Conservation (phyloP, 2,888 invertebrate genomes). For the Leptinotarsa juncta region DNA sequence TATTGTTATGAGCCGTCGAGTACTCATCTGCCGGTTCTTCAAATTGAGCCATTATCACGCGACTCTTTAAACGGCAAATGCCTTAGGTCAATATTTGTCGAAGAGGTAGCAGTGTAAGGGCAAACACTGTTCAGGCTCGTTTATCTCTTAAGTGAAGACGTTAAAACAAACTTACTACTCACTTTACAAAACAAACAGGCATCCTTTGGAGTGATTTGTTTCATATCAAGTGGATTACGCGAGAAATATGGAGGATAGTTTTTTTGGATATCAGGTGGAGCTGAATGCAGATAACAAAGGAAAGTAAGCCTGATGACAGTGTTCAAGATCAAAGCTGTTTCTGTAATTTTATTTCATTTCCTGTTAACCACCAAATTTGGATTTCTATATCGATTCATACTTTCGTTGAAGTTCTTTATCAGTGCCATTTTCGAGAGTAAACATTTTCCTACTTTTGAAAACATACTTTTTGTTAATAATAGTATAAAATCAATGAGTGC, state of each 20-base stretch:
- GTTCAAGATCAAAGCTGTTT: neutral
- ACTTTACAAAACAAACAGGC: constrained; percentile 56
- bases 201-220: constrained; percentile 22
- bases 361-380: no score
- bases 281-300: neutral
- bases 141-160: constrained; percentile 52
- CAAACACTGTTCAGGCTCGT: constrained; percentile 51
- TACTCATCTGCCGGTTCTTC: constrained; percentile 13
- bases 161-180: constrained; percentile 57
- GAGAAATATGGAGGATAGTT: neutral
- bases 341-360: no score
- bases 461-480: no score
- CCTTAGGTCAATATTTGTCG: constrained; percentile 57
- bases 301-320: neutral
- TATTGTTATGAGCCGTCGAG: neutral
- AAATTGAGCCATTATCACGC: constrained; percentile 28
- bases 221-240: constrained; percentile 2
- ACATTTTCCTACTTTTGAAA: no score
- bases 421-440: no score
- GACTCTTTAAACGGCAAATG: constrained; percentile 46
- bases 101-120: constrained; percentile 51
- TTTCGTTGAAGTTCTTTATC: no score
- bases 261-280: neutral
- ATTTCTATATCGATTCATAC: no score
- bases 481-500: no score